phyloP scores from a whole-genome alignment of 1,140 invertebrate species.

The Coelopa frigida region DNA sequence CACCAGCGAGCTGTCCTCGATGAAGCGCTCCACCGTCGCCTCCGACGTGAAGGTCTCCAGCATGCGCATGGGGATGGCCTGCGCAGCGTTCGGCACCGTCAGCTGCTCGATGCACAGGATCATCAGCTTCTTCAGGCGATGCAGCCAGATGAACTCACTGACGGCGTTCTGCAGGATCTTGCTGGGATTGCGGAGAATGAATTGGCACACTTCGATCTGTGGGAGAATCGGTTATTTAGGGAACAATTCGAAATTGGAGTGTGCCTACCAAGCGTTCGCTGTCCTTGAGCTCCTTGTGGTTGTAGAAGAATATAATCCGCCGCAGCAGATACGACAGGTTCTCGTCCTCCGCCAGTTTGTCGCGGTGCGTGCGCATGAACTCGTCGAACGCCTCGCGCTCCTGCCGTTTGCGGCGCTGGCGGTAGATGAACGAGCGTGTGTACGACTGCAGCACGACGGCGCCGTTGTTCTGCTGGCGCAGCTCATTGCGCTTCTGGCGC shows the following conservation, averaged over 20 bases:
- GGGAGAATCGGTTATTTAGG: too few species aligned
- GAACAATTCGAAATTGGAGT: too few species aligned
- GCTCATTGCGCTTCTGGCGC: slow-evolving; percentile 75
- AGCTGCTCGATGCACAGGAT: slow-evolving; percentile 34
- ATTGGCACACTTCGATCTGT: slow-evolving; percentile 39
- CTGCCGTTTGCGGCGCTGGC: slow-evolving; percentile 57
- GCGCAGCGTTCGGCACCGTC: slow-evolving; percentile 32
- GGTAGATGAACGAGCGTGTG: slow-evolving; percentile 65
- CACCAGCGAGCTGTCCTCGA: slow-evolving; percentile 46
- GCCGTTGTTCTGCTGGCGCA: slow-evolving; percentile 53
- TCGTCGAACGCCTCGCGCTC: slow-evolving; percentile 64
- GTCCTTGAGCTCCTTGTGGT: slow-evolving; percentile 54
- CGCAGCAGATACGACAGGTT: slow-evolving; percentile 51
- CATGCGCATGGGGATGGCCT: slow-evolving; percentile 70
- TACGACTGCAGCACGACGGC: slow-evolving; percentile 60
- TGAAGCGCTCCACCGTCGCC: slow-evolving; percentile 47
- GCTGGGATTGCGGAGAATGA: slow-evolving; percentile 28
- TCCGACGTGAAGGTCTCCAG: slow-evolving; percentile 68
- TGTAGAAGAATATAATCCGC: slow-evolving; percentile 71
- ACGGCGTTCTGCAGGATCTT: slow-evolving; percentile 29
- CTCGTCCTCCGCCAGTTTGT: slow-evolving; percentile 48
- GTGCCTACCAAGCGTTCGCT: slow-evolving; percentile 59
- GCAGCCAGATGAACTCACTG: slow-evolving; percentile 27
- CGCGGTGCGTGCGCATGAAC: slow-evolving; percentile 46
- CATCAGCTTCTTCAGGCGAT: slow-evolving; percentile 32